Percentiles rank a stretch among this genome's conserved stretches.
Evolutionary conservation across 64 coral and sea anemone species (phyloP).

Genomic region (Montipora foliosa): DNA sequence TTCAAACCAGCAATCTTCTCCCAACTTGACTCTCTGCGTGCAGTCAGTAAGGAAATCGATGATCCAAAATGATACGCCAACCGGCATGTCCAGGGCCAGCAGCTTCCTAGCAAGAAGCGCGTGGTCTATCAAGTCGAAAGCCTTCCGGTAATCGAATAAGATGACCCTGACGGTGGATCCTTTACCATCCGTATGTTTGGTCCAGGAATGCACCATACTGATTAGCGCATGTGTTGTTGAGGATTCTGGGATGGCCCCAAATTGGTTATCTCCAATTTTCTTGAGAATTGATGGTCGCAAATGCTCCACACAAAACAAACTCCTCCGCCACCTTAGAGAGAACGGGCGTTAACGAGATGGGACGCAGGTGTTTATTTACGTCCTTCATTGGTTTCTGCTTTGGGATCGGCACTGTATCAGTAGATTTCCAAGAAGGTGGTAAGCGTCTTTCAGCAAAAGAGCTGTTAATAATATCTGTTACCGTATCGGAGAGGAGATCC

Average conservation of each 20-base stretch:
- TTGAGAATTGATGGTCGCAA: constrained; percentile 11
- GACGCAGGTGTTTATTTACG: constrained; percentile 11
- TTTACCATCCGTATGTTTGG: neutral
- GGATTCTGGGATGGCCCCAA: constrained; percentile 1
- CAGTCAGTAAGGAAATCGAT: neutral
- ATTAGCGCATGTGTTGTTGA: neutral
- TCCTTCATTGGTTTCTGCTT: neutral
- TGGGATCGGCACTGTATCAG: constrained; percentile 10
- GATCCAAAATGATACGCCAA: neutral
- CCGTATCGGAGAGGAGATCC: neutral
- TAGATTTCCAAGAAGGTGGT: neutral
- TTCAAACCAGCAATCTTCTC: constrained; percentile 10
- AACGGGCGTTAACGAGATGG: constrained; percentile 13
- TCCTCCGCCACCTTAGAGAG: constrained; percentile 15
- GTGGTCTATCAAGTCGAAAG: neutral
- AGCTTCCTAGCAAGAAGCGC: neutral
- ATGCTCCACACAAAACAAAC: neutral
- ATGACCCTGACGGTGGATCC: neutral
- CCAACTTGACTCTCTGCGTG: neutral
- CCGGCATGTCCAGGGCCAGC: neutral
- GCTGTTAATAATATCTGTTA: neutral
- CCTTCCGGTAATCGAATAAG: neutral
- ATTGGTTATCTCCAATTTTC: neutral
- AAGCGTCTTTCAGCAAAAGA: constrained; percentile 1
- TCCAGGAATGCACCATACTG: neutral